A percentile compares a stretch with the other conserved stretches of the same genome.
Conservation (phyloP, 2,113 vertebrate species). For the Cyrtonyx montezumae region DNA sequence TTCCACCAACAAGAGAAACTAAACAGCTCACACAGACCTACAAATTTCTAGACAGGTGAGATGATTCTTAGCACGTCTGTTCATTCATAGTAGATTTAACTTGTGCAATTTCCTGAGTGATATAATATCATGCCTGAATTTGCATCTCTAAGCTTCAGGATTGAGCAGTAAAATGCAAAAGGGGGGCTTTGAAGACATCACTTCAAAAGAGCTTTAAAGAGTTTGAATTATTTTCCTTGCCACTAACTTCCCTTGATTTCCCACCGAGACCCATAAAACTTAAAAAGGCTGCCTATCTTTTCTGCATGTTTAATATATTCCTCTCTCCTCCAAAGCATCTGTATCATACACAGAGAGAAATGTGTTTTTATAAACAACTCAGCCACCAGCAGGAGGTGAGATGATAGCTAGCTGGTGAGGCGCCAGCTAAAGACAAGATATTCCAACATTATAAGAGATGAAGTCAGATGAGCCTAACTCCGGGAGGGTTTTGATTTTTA, state of each 20-base stretch:
- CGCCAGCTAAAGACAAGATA: constrained; percentile 18
- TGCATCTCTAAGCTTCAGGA: constrained; percentile 10
- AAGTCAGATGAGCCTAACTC: constrained; percentile 15
- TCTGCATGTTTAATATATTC: constrained; percentile 52
- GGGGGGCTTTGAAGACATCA: constrained; percentile 18
- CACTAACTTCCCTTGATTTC: constrained; percentile 51
- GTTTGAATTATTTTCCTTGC: constrained; percentile 33
- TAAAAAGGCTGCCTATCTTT: constrained; percentile 31
- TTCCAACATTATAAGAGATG: constrained; percentile 1
- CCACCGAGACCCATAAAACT: constrained; percentile 37
- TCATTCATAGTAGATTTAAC: constrained; percentile 26
- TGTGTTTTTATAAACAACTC: constrained; percentile 47
- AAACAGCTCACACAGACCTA: not conserved
- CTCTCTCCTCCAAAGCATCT: constrained; percentile 10
- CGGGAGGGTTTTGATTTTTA: constrained; percentile 54
- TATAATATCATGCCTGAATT: constrained; percentile 19
- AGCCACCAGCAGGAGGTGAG: constrained; percentile 34
- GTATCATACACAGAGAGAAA: constrained; percentile 21
- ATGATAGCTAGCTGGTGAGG: constrained; percentile 24
- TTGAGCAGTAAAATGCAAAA: constrained; percentile 25
- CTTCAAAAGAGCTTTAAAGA: constrained; percentile 55
- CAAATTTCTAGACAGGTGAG: constrained; percentile 9
- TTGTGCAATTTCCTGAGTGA: not conserved
- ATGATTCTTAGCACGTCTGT: not conserved
- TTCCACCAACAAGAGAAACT: not conserved